phyloP scores from a whole-genome alignment of 2,888 invertebrate species.

The Mermis nigrescens region DNA sequence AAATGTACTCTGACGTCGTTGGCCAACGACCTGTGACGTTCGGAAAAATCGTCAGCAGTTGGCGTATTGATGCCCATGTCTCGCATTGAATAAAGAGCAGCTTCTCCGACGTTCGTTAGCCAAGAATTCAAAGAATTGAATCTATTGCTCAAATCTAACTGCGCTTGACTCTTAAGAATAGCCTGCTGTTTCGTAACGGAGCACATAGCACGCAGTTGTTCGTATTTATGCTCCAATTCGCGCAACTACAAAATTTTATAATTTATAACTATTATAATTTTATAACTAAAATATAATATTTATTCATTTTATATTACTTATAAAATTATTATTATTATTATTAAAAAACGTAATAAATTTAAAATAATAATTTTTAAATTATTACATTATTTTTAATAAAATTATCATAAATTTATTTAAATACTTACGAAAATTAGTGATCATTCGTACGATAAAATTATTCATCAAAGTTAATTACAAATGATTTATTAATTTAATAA shows the following conservation, averaged over 20 bases:
- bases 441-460: too few species aligned
- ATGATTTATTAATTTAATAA: too few species aligned
- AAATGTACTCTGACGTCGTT: neutral
- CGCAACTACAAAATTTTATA: neutral
- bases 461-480: too few species aligned
- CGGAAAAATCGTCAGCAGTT: conserved; percentile 47
- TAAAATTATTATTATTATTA: too few species aligned
- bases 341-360: too few species aligned
- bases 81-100: conserved; percentile 50
- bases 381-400: too few species aligned
- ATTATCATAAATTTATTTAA: too few species aligned
- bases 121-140: conserved; percentile 44
- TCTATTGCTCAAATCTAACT: neutral
- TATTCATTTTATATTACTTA: too few species aligned
- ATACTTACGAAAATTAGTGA: too few species aligned
- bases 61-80: conserved; percentile 50
- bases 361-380: too few species aligned
- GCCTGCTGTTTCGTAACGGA: neutral
- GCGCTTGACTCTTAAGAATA: neutral
- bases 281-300: too few species aligned
- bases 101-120: conserved; percentile 51
- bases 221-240: neutral
- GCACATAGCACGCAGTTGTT: neutral
- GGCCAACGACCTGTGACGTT: neutral
- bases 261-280: too few species aligned